These are phyloP conservation scores for Antedon bifida DNA, from an alignment of 35 echinoderm and acorn worm genomes.

Conservation along the genomic window DNA sequence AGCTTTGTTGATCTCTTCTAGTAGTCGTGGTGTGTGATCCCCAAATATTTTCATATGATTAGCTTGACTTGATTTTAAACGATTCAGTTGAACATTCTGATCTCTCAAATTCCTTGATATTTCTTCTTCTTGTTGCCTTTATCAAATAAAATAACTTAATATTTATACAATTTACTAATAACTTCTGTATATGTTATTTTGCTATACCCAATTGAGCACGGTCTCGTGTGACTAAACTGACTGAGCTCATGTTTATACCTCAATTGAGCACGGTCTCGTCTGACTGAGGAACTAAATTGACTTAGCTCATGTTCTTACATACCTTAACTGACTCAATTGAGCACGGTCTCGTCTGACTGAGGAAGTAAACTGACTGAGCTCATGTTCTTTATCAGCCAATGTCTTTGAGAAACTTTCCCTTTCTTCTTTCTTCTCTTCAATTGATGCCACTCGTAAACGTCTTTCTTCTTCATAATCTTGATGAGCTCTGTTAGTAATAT, in stretches of 20 bases:
- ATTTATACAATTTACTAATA: no score
- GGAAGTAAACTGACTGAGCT: conserved; percentile 36
- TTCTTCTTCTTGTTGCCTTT: conserved; percentile 16
- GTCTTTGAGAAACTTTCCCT: conserved; percentile 15
- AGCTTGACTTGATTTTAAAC: conserved; percentile 43
- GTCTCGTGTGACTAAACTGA: conserved; percentile 21
- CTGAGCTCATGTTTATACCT: no score
- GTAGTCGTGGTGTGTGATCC: conserved; percentile 40
- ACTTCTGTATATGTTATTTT: no score
- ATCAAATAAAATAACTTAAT: not conserved
- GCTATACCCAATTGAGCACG: no score
- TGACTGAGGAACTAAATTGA: conserved; percentile 35
- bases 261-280: conserved; percentile 11
- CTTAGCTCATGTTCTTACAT: conserved; percentile 29
- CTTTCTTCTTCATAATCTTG: conserved; percentile 65
- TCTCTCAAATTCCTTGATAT: conserved; percentile 4
- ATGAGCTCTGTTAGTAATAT: conserved; percentile 31
- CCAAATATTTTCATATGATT: conserved; percentile 65
- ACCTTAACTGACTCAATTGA: conserved; percentile 33
- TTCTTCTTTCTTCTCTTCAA: conserved; percentile 5
- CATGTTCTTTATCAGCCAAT: conserved; percentile 1
- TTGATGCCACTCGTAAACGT: conserved; percentile 24
- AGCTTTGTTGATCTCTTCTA: conserved; percentile 59
- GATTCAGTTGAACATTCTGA: not conserved
- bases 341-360: conserved; percentile 27